Evolutionary conservation across 2,797 vertebrate genomes (phyloP).

Genomic region (Hoplostethus atlanticus): DNA sequence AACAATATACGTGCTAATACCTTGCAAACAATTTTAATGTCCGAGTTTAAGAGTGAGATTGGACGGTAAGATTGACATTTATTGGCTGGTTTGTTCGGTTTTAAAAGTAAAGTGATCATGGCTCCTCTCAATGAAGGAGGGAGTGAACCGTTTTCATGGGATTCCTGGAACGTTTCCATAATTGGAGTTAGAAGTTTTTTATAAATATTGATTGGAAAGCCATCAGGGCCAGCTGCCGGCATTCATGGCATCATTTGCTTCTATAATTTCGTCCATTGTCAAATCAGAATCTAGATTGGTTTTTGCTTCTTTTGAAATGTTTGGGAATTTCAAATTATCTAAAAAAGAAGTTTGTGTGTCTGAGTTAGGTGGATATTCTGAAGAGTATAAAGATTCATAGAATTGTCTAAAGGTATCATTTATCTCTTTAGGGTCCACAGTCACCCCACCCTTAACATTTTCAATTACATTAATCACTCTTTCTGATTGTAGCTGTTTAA

Average conservation of each 20-base stretch:
- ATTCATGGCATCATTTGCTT: neutral
- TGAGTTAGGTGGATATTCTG: constrained; percentile 6
- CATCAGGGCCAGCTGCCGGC: neutral
- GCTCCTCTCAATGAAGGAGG: constrained; percentile 6
- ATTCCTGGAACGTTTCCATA: constrained; percentile 7
- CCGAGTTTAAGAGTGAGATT: neutral
- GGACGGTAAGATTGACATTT: constrained; percentile 1
- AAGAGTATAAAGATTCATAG: neutral
- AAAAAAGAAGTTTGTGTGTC: constrained; percentile 6
- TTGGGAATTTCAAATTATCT: neutral
- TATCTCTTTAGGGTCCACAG: neutral
- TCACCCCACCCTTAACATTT: too few species aligned
- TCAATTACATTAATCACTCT: too few species aligned
- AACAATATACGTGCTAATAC: too few species aligned
- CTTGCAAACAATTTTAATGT: neutral
- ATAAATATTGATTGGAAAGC: neutral
- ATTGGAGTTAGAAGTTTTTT: neutral
- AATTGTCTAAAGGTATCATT: constrained; percentile 1
- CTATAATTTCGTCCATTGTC: neutral
- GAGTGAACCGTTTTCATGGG: neutral
- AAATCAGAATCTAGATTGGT: neutral
- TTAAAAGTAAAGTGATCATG: constrained; percentile 14
- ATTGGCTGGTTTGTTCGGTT: neutral
- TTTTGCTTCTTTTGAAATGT: neutral
- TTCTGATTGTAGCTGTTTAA: too few species aligned